These are phyloP conservation scores for Leptopilina syphax DNA, from an alignment of 2,888 invertebrate genomes.

Conservation along the genomic window DNA sequence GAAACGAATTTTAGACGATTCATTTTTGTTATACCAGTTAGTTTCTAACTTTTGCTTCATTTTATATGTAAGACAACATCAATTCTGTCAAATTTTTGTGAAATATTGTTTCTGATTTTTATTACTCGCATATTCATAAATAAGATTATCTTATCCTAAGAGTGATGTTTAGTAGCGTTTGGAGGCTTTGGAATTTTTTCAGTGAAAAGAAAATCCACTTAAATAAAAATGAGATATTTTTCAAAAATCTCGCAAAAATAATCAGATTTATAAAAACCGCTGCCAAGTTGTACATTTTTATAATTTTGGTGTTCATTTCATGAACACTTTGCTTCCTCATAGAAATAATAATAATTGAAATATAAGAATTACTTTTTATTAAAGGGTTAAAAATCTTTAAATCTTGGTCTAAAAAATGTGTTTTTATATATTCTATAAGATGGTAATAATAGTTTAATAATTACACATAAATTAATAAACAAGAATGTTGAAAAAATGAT, in stretches of 20 bases:
- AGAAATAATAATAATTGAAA: too few relatives aligned
- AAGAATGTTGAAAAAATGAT: too few relatives aligned
- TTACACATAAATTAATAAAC: too few relatives aligned
- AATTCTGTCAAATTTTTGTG: background rate
- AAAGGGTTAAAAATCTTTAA: too few relatives aligned
- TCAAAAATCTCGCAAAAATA: background rate
- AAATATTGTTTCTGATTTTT: slow-evolving; percentile 4
- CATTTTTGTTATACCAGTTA: slow-evolving; percentile 4
- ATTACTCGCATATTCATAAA: slow-evolving; percentile 11
- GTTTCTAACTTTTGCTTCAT: background rate
- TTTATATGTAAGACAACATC: slow-evolving; percentile 10
- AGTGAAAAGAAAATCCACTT: background rate
- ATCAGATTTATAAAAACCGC: background rate
- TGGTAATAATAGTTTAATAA: too few relatives aligned
- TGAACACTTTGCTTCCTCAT: too few relatives aligned
- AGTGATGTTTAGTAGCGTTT: background rate
- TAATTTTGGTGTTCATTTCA: too few relatives aligned
- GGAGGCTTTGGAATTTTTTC: background rate
- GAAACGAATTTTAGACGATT: background rate
- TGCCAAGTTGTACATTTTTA: too few relatives aligned
- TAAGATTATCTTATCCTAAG: slow-evolving; percentile 4
- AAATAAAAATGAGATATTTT: background rate
- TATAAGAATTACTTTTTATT: too few relatives aligned
- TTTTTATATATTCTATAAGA: too few relatives aligned
- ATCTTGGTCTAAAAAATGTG: too few relatives aligned